Base-by-base conservation (phyloP, 2,888 invertebrate genomes). In the Acleris sparsana region DNA sequence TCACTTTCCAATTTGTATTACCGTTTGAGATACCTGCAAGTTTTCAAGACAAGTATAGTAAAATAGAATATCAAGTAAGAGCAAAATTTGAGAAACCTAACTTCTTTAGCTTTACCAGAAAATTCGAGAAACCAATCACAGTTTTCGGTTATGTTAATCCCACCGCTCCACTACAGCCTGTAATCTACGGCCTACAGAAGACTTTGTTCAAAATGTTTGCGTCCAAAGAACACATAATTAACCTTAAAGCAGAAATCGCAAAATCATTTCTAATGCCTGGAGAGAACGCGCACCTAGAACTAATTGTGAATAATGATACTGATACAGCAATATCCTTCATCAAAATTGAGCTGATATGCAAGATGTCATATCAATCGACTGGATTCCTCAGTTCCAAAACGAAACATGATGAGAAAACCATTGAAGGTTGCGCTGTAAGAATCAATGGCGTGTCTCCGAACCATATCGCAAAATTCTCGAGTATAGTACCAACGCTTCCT, bases 61-160 rank as follows among this genome's bases (percentile, higher is more conserved):
- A 67, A 0, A 82, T 83, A 9, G 69, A 64, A 16, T 84, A 83
- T 55, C 75, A 80, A 44, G 68, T 83, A 16, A 74, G 75, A 0
- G 79, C 82, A 29, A 80, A 77, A 70, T 83, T 83, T 18, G 75
- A 80, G 29, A 77, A 70, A 61, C 72, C 77, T 0, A 80, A 80
- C 1, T 68, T 80, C 53, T 77, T 83, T 6, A 62, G 70, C 44
- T 75, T 76, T 4, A 66, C 73, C 2, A 81, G 78, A 63, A 76
- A 70, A 57, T 81, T 75, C 53, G 75, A 73, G 51, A 81, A 78
- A 49, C 75, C 75, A 53, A 75, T 82, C 39, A 71, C 57, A 51
- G 69, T 79, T 6, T 65, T 69, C 29, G 72, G 81, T 17, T 71
- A 70, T 5, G 71, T 83, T 5, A 76, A 68, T 18, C 77, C 82